Percentiles rank a stretch among this genome's conserved stretches.
These are phyloP conservation scores for Drosophila triauraria DNA, from an alignment of 1,140 invertebrate species.

Conservation along the genomic window DNA sequence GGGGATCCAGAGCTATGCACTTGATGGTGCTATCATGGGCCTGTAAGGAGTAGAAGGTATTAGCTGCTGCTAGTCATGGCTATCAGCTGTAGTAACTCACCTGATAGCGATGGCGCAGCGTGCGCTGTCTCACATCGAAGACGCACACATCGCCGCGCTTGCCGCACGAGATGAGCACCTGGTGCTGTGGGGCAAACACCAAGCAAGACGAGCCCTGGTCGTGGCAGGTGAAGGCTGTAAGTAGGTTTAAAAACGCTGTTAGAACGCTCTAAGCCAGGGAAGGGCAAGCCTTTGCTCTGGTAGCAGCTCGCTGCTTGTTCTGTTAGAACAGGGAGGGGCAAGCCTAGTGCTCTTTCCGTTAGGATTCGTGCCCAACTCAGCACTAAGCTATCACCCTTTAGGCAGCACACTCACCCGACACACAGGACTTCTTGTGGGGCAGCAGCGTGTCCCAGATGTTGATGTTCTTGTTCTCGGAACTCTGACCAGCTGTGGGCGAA, in stretches of 20 bases:
- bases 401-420: constrained; percentile 89
- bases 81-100: constrained; percentile 18
- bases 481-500: constrained; percentile 91
- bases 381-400: too few relatives aligned
- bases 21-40: constrained; percentile 97
- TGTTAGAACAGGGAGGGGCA: too few relatives aligned
- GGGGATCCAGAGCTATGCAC: constrained; percentile 96
- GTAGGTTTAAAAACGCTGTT: neutral
- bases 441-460: constrained; percentile 99
- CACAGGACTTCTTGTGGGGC: constrained; percentile 96
- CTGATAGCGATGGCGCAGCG: constrained; percentile 93
- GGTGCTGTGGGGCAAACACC: constrained; percentile 96
- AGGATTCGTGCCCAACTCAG: too few relatives aligned
- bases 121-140: constrained; percentile 96
- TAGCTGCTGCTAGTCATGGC: too few relatives aligned
- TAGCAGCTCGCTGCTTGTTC: too few relatives aligned
- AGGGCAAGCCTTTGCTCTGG: too few relatives aligned
- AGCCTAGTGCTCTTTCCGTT: too few relatives aligned
- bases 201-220: constrained; percentile 95
- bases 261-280: too few relatives aligned
- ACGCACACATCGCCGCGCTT: constrained; percentile 98
- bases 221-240: constrained; percentile 94
- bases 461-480: constrained; percentile 98
- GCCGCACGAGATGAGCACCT: constrained; percentile 96
- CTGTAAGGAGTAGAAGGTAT: constrained; percentile 62